phyloP scores from a whole-genome alignment of 2,113 vertebrate species.

The Vidua macroura region DNA sequence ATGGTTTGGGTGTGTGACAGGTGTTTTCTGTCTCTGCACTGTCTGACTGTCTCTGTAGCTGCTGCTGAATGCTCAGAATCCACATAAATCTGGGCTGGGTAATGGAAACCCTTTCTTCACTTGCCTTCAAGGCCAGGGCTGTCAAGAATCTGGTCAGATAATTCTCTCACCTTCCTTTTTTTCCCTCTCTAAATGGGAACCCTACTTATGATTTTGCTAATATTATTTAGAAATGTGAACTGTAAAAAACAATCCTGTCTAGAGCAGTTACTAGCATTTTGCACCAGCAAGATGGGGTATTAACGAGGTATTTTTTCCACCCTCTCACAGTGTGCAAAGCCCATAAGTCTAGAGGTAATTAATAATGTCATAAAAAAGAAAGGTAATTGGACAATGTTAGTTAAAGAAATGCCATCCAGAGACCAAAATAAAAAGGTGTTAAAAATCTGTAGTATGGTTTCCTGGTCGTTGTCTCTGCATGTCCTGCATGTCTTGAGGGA shows the following conservation, averaged over 20 bases:
- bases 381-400: not conserved
- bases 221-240: not conserved
- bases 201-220: not conserved
- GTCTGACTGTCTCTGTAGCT: not conserved
- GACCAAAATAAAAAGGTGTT: not conserved
- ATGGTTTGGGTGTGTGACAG: not conserved
- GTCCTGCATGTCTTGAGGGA: not conserved
- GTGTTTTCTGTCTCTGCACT: not conserved
- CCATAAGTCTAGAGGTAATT: not conserved
- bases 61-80: not conserved
- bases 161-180: not conserved
- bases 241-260: not conserved
- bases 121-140: not conserved
- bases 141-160: not conserved
- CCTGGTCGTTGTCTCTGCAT: not conserved
- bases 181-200: not conserved
- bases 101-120: rapidly evolving
- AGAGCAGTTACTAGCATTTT: not conserved
- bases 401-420: not conserved
- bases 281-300: not conserved
- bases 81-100: not conserved
- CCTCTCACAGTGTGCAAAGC: not conserved
- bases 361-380: not conserved
- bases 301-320: not conserved
- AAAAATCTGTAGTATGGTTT: not conserved